These are phyloP conservation scores for Frankliniella intonsa DNA, from an alignment of 2,888 invertebrate genomes.

Conservation along the genomic window DNA sequence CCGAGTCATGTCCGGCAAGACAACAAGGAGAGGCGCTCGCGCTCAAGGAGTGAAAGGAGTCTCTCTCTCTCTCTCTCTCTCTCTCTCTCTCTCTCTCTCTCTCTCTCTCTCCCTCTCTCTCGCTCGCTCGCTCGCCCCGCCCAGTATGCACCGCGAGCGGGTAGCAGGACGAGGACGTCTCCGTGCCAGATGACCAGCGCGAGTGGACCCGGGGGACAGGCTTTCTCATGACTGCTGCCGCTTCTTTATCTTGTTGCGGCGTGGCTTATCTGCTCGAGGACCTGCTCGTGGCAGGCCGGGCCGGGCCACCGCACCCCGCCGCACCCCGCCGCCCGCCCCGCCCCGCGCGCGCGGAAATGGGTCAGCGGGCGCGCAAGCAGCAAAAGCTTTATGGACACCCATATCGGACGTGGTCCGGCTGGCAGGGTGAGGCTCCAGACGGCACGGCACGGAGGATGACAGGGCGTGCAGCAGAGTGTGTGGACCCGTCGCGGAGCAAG, in stretches of 20 bases:
- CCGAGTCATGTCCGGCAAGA: too few species aligned
- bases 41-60: background rate
- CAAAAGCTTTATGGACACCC: background rate
- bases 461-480: too few species aligned
- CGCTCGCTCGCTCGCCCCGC: background rate
- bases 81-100: too few species aligned
- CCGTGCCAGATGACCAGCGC: background rate
- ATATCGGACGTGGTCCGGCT: background rate
- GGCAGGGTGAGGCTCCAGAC: too few species aligned
- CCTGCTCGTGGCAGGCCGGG: too few species aligned
- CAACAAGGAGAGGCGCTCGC: too few species aligned
- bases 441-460: too few species aligned
- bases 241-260: background rate
- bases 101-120: too few species aligned
- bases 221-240: background rate
- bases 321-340: too few species aligned
- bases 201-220: background rate
- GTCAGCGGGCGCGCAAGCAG: background rate
- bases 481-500: too few species aligned
- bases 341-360: background rate
- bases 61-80: too few species aligned
- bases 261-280: background rate
- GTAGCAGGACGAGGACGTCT: background rate
- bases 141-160: background rate
- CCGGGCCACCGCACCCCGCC: too few species aligned